Base-by-base conservation (phyloP, 2,888 invertebrate species). In the Diaprepes abbreviatus region DNA sequence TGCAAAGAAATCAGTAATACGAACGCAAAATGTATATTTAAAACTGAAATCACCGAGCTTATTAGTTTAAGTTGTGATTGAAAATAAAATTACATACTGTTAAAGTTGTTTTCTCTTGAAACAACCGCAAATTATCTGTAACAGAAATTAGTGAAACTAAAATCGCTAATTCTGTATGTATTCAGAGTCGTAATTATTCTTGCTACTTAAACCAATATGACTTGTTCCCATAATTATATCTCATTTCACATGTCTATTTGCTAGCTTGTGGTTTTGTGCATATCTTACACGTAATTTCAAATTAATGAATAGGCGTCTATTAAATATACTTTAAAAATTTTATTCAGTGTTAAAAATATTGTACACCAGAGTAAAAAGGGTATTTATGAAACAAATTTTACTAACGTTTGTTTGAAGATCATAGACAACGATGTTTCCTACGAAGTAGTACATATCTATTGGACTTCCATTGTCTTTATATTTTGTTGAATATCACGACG, bases 1-100 rank as follows among this genome's bases (percentile, higher is more conserved):
- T 19, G 10, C 17, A 19, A 43, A 43, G 9, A 19, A 43, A 43
- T 43, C 40, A 43, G 40, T 43, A 43, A 43, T 43, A 43, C 19
- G 36, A 36, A 36, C 36, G 36, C 36, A 36, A 12, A 36, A 10
- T 12, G 36, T 36, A 9, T 36, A 36, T 36, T 36, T 36, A n/a
- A 12, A 36, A 36, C 36, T 36, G 36, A 36, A 36, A 36, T 36
- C 36, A 33, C 12, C 3, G 12, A n/a, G 6, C 36, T 1, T 12
- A 36, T 36, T 36, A 36, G 36, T 36, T 36, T 36, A 10, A 12
- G 12, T 36, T 36, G 12, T 12, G 36, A 36, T 36, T 36, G 12
- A 36, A 36, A 36, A 36, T 12, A 36, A 36, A 36, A 36, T 36
- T 36, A 12, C 12, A 12, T 6, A 5, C 12, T 36, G 36, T 36